These are phyloP conservation scores for Acyrthosiphon pisum DNA, from an alignment of 1,140 invertebrate genomes.

Conservation along the genomic window DNA sequence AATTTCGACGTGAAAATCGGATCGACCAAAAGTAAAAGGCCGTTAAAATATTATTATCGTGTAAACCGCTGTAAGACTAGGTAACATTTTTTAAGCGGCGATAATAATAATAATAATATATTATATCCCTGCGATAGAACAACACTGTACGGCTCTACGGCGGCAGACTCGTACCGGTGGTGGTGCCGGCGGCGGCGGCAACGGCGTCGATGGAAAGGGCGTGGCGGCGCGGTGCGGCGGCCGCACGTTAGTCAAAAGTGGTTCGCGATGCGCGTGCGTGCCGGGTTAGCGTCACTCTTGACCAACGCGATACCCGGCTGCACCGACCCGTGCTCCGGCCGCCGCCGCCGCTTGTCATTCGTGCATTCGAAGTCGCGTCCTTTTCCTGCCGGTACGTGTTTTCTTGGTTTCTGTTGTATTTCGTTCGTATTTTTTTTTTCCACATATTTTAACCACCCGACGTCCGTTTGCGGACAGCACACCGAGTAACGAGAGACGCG, in stretches of 20 bases:
- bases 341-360: slow-evolving; percentile 41
- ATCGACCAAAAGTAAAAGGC: not conserved
- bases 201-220: not conserved
- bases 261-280: slow-evolving; percentile 25
- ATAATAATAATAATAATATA: slow-evolving; percentile 17
- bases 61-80: not conserved
- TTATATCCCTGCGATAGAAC: slow-evolving; percentile 33
- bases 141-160: slow-evolving; percentile 26
- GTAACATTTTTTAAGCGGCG: not conserved
- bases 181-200: not conserved
- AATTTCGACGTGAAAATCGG: too few relatives aligned
- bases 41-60: not conserved
- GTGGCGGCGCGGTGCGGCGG: slow-evolving; percentile 3
- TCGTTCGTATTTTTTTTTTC: slow-evolving; percentile 8
- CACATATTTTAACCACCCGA: not conserved
- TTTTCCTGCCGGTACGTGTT: slow-evolving; percentile 44
- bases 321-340: slow-evolving; percentile 42
- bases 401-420: not conserved
- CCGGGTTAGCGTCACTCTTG: slow-evolving; percentile 55
- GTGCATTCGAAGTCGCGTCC: slow-evolving; percentile 54
- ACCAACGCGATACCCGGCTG: slow-evolving; percentile 56
- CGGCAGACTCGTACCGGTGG: not conserved
- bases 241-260: slow-evolving; percentile 40
- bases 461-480: not conserved
- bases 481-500: not conserved